Evolutionary conservation across 2,113 vertebrate genomes (phyloP).

Genomic region (Pontoporia blainvillei): DNA sequence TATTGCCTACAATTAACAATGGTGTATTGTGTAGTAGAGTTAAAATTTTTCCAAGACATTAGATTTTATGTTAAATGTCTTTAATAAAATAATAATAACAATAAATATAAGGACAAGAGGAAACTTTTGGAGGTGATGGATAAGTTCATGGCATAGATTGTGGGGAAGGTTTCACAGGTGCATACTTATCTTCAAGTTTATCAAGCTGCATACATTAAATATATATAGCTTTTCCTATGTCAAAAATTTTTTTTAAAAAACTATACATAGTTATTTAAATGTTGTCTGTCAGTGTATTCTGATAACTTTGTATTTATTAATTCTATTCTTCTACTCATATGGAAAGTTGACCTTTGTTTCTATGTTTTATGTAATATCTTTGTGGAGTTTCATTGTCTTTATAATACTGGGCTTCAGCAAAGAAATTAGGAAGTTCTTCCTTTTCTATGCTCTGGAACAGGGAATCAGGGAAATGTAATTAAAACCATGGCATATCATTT

Average conservation of each 20-base stretch:
- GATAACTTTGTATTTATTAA: not conserved
- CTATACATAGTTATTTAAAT: not conserved
- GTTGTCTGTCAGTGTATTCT: not conserved
- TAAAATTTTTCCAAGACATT: not conserved
- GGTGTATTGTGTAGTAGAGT: accelerated
- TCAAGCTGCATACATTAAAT: not conserved
- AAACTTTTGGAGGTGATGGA: not conserved
- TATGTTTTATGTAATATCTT: not conserved
- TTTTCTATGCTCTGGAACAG: not conserved
- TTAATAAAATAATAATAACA: not conserved
- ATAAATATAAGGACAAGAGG: not conserved
- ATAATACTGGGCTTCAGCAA: not conserved
- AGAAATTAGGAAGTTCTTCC: not conserved
- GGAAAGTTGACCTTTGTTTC: not conserved
- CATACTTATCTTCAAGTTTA: not conserved
- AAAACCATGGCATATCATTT: not conserved
- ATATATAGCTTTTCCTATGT: not conserved
- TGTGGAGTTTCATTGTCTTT: not conserved
- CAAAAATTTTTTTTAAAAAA: not conserved
- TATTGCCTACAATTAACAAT: not conserved
- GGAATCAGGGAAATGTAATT: not conserved
- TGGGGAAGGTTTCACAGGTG: not conserved
- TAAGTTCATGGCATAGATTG: not conserved
- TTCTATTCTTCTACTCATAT: not conserved
- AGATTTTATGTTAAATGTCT: not conserved